A percentile compares a stretch with the other conserved stretches of the same genome.
Conservation (phyloP, 2,797 vertebrate species). For the Eremophila alpestris region DNA sequence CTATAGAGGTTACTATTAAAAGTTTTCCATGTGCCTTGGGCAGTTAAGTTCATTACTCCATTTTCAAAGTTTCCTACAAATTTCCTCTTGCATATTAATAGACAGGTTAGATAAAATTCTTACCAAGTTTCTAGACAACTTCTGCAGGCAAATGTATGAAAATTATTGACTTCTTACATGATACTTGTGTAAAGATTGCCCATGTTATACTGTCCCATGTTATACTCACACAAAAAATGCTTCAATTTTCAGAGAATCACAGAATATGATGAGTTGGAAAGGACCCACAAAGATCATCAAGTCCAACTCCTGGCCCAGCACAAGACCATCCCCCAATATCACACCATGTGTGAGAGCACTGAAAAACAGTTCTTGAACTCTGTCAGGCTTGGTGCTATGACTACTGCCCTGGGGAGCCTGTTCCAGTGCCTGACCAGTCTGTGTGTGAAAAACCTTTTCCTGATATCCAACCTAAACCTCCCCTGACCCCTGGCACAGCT, state of each 20-base stretch:
- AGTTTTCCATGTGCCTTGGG: neutral
- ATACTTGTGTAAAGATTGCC: neutral
- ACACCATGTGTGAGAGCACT: neutral
- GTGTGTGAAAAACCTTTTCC: neutral
- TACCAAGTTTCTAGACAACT: neutral
- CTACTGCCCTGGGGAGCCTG: neutral
- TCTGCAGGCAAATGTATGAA: neutral
- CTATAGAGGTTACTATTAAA: neutral
- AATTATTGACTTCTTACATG: neutral
- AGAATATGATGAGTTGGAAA: neutral
- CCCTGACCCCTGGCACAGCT: neutral
- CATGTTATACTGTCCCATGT: neutral
- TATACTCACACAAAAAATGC: neutral
- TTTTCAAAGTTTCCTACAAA: neutral
- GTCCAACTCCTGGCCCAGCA: neutral
- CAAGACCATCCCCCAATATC: neutral
- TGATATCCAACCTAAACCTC: neutral
- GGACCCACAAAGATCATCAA: rapidly evolving
- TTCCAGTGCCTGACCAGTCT: neutral
- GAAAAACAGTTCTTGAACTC: neutral
- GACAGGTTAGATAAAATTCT: neutral
- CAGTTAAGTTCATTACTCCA: neutral
- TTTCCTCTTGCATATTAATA: neutral
- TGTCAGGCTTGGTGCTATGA: neutral
- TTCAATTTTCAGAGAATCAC: neutral